Base-by-base conservation (phyloP, 2,888 invertebrate genomes). In the Oligia fasciuncula region DNA sequence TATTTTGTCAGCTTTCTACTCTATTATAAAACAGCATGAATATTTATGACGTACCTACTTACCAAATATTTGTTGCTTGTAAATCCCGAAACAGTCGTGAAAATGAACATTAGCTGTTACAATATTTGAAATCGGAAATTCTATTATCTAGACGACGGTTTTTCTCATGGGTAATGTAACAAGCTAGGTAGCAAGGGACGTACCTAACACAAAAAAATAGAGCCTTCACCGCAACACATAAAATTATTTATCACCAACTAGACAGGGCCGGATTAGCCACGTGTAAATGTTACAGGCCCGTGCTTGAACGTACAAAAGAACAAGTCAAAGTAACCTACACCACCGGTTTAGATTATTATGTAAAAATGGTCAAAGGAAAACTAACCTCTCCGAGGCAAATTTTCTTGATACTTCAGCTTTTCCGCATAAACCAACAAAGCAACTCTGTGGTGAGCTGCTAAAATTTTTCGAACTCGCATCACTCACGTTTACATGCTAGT, bases 71-170 rank as follows among this genome's bases (percentile, higher is more conserved):
- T 82, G 65, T 83, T 73, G 19, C 71, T 73, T 82, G 67, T 85
- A 81, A 82, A 74, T 75, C 75, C 75, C 72, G 72, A 54, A 76
- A 70, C 86, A 73, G 86, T 86, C 83, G 86, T 83, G 68, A 76
- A 86, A 85, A 82, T 65, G n/a, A 76, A 73, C 86, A 76, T 82
- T 85, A 85, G 68, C 68, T 63, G 72, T 69, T 69, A 81, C 77
- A 83, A 86, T 83, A 86, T 76, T 86, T 86, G 65, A 83, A 83
- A 82, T 83, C 69, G 69, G 66, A 70, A 83, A 86, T 83, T 86
- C 83, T 73, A 86, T 83, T 83, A 86, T 83, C 77, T 65, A 76
- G 73, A 86, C 85, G 72, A 65, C 69, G 43, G 66, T 35, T 73
- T 70, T 46, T 63, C 83, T 73, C 86, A 54, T 51, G 83, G 77